phyloP scores from a whole-genome alignment of 2,888 invertebrate genomes.

The Octodonta nipae region DNA sequence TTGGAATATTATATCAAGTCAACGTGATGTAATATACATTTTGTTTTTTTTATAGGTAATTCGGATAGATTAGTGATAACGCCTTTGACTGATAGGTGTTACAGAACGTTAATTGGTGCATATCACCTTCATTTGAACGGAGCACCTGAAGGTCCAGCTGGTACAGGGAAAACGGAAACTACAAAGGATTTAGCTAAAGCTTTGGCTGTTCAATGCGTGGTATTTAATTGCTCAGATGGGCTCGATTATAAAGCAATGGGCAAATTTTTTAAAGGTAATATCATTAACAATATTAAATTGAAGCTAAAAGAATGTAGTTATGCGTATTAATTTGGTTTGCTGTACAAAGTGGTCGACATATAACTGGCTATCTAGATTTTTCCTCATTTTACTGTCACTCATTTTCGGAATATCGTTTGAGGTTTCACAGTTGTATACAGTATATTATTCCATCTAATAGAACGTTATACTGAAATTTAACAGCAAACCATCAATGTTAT shows the following conservation, averaged over 20 bases:
- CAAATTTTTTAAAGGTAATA: constrained; percentile 68
- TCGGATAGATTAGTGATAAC: constrained; percentile 62
- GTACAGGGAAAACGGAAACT: constrained; percentile 83
- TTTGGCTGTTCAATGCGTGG: constrained; percentile 77
- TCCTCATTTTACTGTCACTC: too few species aligned
- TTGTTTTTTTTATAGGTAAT: constrained; percentile 38
- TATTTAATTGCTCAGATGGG: constrained; percentile 78
- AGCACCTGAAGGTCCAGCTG: constrained; percentile 74
- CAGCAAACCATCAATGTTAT: too few species aligned
- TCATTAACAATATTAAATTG: too few species aligned
- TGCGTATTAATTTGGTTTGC: too few species aligned
- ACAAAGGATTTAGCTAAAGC: constrained; percentile 88
- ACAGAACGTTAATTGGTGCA: constrained; percentile 70
- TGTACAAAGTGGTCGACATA: too few species aligned
- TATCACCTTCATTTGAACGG: constrained; percentile 73
- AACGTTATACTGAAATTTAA: too few species aligned
- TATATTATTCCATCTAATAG: too few species aligned
- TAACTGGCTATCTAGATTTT: too few species aligned
- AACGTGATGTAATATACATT: background rate
- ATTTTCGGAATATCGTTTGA: too few species aligned
- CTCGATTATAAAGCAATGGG: constrained; percentile 79
- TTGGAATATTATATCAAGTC: background rate
- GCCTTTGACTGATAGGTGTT: constrained; percentile 65
- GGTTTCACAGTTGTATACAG: too few species aligned
- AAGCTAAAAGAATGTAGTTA: too few species aligned